phyloP scores from a whole-genome alignment of 2,113 vertebrate genomes.

The Ovibos moschatus region DNA sequence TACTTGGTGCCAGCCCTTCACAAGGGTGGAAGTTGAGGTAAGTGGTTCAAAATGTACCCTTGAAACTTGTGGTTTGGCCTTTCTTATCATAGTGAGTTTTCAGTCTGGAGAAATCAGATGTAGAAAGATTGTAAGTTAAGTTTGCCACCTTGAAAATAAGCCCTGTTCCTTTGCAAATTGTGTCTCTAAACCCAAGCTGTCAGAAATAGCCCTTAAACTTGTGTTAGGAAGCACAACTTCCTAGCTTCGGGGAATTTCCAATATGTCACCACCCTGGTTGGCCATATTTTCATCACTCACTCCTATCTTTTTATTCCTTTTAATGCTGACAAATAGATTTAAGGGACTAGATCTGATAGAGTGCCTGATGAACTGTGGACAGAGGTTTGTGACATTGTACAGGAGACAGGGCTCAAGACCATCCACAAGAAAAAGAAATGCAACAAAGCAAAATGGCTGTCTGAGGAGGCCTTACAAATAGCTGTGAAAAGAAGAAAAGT shows the following conservation, averaged over 20 bases:
- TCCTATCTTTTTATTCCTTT: not conserved
- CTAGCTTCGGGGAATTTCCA: not conserved
- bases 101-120: not conserved
- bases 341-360: not conserved
- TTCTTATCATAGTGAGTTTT: not conserved
- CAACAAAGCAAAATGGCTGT: not conserved
- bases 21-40: slow-evolving; percentile 96
- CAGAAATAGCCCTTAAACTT: not conserved
- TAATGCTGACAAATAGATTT: not conserved
- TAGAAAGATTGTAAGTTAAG: not conserved
- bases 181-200: not conserved
- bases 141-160: not conserved
- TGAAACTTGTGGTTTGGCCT: not conserved
- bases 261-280: not conserved
- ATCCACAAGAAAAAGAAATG: not conserved
- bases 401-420: not conserved
- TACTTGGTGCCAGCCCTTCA: slow-evolving; percentile 91
- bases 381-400: not conserved
- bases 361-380: not conserved
- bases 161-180: not conserved
- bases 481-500: not conserved
- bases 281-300: not conserved
- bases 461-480: not conserved
- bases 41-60: slow-evolving; percentile 34
- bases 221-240: not conserved